Percentiles rank a stretch among this genome's conserved stretches.
Conservation (phyloP, 2,113 vertebrate species). For the Thryonomys swinderianus region DNA sequence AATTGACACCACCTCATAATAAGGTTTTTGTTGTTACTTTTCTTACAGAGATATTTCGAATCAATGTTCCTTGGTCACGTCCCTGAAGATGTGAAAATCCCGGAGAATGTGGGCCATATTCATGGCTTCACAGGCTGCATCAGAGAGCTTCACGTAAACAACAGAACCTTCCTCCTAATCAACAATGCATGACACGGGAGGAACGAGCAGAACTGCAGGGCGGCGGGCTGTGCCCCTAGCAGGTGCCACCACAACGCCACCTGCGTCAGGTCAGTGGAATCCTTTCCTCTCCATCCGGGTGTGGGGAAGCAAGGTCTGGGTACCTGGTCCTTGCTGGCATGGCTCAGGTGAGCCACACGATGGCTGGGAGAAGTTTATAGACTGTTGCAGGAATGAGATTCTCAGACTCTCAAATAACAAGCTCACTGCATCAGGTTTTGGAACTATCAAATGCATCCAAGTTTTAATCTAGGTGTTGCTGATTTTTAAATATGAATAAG, state of each 20-base stretch:
- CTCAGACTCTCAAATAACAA: conserved; percentile 48
- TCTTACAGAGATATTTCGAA: conserved; percentile 87
- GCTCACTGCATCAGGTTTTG: neutral
- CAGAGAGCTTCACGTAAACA: conserved; percentile 90
- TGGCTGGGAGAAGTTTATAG: neutral
- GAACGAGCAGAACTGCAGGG: conserved; percentile 91
- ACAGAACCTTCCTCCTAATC: conserved; percentile 87
- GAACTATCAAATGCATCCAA: neutral
- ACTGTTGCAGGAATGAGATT: neutral
- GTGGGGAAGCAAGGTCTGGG: neutral
- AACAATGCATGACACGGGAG: conserved; percentile 87
- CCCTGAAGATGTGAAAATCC: conserved; percentile 84
- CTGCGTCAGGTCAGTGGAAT: conserved; percentile 88
- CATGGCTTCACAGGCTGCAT: conserved; percentile 89
- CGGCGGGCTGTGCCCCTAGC: conserved; percentile 86
- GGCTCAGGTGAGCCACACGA: neutral
- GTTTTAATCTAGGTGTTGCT: neutral
- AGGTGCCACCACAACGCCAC: conserved; percentile 91
- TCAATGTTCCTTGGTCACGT: conserved; percentile 90
- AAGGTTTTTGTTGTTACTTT: neutral
- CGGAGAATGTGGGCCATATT: conserved; percentile 75
- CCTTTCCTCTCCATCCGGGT: neutral
- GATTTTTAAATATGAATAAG: neutral
- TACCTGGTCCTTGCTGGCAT: neutral
- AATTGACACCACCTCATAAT: neutral